These are phyloP conservation scores for Linnaemya tessellans DNA, from an alignment of 2,888 invertebrate species.

Conservation along the genomic window DNA sequence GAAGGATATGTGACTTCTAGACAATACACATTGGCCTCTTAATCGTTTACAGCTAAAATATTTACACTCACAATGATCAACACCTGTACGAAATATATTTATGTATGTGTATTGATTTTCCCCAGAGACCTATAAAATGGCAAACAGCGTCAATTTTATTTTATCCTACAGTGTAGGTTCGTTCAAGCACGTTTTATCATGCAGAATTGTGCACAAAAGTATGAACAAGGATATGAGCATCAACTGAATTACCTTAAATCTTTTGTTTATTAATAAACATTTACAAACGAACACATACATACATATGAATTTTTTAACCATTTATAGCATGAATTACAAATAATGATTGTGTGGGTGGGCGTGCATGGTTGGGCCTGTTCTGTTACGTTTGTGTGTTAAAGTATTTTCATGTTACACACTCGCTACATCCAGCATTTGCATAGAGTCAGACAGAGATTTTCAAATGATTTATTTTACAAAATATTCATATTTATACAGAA, in stretches of 20 bases:
- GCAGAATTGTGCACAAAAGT: background rate
- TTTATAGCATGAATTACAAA: background rate
- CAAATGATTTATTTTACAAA: constrained; percentile 1
- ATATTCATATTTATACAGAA: background rate
- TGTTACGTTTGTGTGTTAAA: too few relatives aligned
- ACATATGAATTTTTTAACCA: background rate
- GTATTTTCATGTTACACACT: background rate
- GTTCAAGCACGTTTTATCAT: background rate
- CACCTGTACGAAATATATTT: too few relatives aligned
- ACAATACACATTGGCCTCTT: too few relatives aligned
- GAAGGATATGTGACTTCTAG: too few relatives aligned
- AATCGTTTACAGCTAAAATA: too few relatives aligned
- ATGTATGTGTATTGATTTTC: too few relatives aligned
- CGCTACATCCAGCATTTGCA: background rate
- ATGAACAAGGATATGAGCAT: background rate
- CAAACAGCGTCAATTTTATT: background rate
- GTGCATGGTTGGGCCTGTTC: background rate
- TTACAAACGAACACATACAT: background rate
- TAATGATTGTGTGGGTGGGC: background rate
- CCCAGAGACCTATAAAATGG: too few relatives aligned
- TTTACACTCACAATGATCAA: too few relatives aligned
- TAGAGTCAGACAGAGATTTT: background rate
- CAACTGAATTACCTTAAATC: background rate
- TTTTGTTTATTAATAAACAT: constrained; percentile 24
- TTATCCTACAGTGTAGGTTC: background rate